Evolutionary conservation across 2,113 vertebrate genomes (phyloP), one percentile per base, ranked within the genome.

Genomic region (Origma solitaria): DNA sequence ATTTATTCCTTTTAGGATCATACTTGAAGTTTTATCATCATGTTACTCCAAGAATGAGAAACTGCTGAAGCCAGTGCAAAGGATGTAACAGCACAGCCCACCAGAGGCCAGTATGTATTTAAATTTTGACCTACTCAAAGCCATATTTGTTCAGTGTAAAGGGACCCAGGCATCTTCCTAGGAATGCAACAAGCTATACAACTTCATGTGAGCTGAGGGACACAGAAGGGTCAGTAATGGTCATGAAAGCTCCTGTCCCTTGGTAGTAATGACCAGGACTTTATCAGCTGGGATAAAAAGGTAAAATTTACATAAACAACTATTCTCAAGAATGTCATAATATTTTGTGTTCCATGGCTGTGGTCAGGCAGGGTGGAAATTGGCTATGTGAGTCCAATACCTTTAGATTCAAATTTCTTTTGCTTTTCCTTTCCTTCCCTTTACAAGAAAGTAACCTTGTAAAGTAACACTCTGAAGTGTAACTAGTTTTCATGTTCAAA

Each of bases 71-170:
- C 24, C 82, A 72, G 20, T 54, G 58, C 61, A 61, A 91, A 68
- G 28, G 57, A 83, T 90, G 53, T 92, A 86, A 94, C 84, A 62
- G 33, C 61, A 82, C 66, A 93, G 88, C 84, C 93, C 94, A 94
- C 82, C 90, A 86, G 94, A 95, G 90, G 84, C 86, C 86, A 91
- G 64, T 90, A 69, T 91, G 35, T 73, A 86, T 92, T 94, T 94
- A 88, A 75, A 75, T 69, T 90, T 21, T 94, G 61, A 72, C 66
- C 28, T 79, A 53, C 42, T 80, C 25, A 61, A 54, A 95, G 49
- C 45, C 2, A 0, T 58, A 27, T 86, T 85, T 95, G 53, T 94
- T 75, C 57, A 62, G 37, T 58, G 45, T 49, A 62, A 83, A 65
- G 54, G 82, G 38, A 77, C 28, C 11, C 38, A 50, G 47, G 9